Evolutionary conservation across 2,113 vertebrate genomes (phyloP).

Genomic region (Limanda limanda): DNA sequence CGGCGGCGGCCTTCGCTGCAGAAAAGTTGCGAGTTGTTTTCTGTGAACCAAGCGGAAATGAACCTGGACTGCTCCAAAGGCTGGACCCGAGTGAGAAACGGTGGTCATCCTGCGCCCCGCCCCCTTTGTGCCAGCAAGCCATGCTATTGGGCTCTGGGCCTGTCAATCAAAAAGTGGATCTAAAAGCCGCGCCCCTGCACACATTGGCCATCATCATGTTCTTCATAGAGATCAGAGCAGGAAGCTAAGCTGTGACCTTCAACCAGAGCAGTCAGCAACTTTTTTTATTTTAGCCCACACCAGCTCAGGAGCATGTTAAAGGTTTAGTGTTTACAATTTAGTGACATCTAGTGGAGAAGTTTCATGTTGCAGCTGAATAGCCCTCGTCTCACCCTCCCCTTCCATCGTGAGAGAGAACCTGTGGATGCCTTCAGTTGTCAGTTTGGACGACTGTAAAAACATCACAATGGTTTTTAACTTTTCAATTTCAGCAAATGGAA

Average conservation of each 20-base stretch:
- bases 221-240: slow-evolving; percentile 51
- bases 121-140: neutral
- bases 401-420: too few relatives aligned
- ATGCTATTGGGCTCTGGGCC: slow-evolving; percentile 12
- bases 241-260: slow-evolving; percentile 44
- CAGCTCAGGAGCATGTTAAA: neutral
- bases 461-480: too few relatives aligned
- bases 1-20: slow-evolving; percentile 17
- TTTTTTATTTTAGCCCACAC: neutral
- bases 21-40: neutral
- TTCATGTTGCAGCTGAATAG: too few relatives aligned
- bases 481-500: too few relatives aligned
- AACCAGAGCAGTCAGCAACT: slow-evolving; percentile 3
- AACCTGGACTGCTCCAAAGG: slow-evolving; percentile 38
- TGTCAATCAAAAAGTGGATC: slow-evolving; percentile 34
- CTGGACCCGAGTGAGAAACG: slow-evolving; percentile 38
- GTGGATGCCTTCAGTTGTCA: too few relatives aligned
- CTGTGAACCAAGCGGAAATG: slow-evolving; percentile 45
- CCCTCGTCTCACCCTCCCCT: too few relatives aligned
- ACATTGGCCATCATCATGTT: slow-evolving; percentile 24
- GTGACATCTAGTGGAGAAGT: too few relatives aligned
- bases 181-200: slow-evolving; percentile 1
- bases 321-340: too few relatives aligned
- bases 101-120: slow-evolving; percentile 10
- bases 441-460: too few relatives aligned